Evolutionary conservation across 2,797 vertebrate genomes (phyloP).

Genomic region (Labeo calbasu): DNA sequence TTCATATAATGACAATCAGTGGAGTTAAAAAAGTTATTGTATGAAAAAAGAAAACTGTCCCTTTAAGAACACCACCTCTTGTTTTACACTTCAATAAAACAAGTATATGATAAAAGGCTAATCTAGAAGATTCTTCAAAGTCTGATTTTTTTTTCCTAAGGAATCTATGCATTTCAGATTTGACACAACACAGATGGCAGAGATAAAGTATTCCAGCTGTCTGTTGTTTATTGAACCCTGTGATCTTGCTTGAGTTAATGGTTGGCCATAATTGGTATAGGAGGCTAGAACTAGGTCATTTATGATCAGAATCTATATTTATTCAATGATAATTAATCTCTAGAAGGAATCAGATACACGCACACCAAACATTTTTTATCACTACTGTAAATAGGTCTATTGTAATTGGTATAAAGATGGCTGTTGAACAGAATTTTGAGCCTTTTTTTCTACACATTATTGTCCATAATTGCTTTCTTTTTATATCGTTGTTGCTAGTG

Average conservation of each 20-base stretch:
- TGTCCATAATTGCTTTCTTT: too few species aligned
- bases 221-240: conserved; percentile 53
- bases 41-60: neutral
- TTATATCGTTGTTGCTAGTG: too few species aligned
- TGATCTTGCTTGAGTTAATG: conserved; percentile 69
- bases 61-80: neutral
- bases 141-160: neutral
- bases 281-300: conserved; percentile 27
- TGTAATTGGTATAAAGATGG: neutral
- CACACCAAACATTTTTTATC: neutral
- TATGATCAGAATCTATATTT: conserved; percentile 31
- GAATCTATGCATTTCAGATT: neutral
- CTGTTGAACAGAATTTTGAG: too few species aligned
- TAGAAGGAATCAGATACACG: neutral
- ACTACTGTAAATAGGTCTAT: neutral
- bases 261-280: conserved; percentile 40
- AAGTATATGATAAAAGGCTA: neutral
- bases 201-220: conserved; percentile 9
- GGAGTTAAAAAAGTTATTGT: neutral
- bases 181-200: conserved; percentile 23
- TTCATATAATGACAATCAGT: neutral
- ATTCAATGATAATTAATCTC: neutral
- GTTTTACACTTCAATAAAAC: neutral
- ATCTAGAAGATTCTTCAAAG: neutral
- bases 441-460: too few species aligned